These are phyloP conservation scores for Amphiprion ocellaris DNA, from an alignment of 2,113 vertebrate genomes.

Conservation along the genomic window DNA sequence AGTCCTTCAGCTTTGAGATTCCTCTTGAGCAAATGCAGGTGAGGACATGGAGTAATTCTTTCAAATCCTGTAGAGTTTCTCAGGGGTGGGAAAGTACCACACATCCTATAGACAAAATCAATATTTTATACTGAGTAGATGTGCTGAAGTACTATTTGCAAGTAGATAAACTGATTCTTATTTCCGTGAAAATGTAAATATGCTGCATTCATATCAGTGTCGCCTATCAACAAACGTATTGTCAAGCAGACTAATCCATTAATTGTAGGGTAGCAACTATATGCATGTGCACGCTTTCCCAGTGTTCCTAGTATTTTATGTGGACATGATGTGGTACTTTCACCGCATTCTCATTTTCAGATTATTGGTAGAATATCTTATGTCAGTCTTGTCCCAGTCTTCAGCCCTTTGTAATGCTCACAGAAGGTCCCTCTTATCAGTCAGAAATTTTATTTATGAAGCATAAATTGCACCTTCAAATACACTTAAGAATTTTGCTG, in stretches of 20 bases:
- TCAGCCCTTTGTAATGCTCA: too few species aligned
- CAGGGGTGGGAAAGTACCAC: neutral
- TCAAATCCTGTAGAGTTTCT: neutral
- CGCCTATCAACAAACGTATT: too few species aligned
- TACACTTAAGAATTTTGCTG: neutral
- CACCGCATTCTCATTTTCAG: too few species aligned
- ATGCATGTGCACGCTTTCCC: too few species aligned
- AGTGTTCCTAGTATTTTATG: too few species aligned
- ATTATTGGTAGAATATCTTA: too few species aligned
- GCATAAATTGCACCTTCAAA: neutral
- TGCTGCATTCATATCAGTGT: neutral
- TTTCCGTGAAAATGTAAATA: neutral
- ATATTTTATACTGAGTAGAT: neutral
- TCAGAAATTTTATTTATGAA: too few species aligned
- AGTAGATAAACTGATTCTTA: neutral
- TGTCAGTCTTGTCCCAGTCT: too few species aligned
- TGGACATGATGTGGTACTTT: too few species aligned
- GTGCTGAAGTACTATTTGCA: neutral
- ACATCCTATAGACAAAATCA: neutral
- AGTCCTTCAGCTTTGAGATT: conserved; percentile 99
- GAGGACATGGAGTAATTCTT: neutral
- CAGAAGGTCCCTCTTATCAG: too few species aligned
- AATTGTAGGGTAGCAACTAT: too few species aligned
- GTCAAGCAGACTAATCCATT: too few species aligned
- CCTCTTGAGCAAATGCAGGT: conserved; percentile 99